Conservation (phyloP, 2,113 vertebrate species). For the Amblyopsis rosae region DNA sequence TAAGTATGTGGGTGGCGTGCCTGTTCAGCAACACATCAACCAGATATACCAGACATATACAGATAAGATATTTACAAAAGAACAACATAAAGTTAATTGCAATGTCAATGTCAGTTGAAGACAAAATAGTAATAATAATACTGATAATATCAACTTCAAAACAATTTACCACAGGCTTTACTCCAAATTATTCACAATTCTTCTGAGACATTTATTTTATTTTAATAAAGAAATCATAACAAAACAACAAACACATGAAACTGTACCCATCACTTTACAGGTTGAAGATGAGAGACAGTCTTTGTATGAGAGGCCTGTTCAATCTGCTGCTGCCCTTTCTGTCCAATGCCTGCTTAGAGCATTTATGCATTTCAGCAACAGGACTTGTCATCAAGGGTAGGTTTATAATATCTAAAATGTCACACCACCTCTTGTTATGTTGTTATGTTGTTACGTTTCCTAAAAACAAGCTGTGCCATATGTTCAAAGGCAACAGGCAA, state of each 20-base stretch:
- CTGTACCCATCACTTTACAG: conserved; percentile 63
- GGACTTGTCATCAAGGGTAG: conserved; percentile 19
- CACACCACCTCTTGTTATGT: conserved; percentile 21
- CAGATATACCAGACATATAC: conserved; percentile 64
- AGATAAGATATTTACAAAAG: conserved; percentile 77
- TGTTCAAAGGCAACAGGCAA: conserved; percentile 65
- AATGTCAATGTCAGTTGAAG: conserved; percentile 47
- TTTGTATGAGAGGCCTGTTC: conserved; percentile 53
- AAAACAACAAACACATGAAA: conserved; percentile 67
- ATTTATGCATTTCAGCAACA: conserved; percentile 24
- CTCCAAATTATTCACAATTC: conserved; percentile 62
- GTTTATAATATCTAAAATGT: conserved; percentile 18
- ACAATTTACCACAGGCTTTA: conserved; percentile 59
- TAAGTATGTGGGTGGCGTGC: conserved; percentile 43
- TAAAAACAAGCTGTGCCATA: not conserved
- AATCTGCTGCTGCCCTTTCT: too few species aligned
- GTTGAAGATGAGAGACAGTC: conserved; percentile 56
- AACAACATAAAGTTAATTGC: conserved; percentile 26
- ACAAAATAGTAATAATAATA: conserved; percentile 51
- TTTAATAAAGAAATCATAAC: conserved; percentile 68
- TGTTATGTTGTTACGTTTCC: too few species aligned
- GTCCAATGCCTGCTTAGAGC: too few species aligned
- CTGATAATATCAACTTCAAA: conserved; percentile 49
- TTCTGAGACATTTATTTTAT: conserved; percentile 64
- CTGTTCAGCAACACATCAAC: conserved; percentile 45